Conservation (phyloP, 2,797 vertebrate genomes). For the Smutsia gigantea region DNA sequence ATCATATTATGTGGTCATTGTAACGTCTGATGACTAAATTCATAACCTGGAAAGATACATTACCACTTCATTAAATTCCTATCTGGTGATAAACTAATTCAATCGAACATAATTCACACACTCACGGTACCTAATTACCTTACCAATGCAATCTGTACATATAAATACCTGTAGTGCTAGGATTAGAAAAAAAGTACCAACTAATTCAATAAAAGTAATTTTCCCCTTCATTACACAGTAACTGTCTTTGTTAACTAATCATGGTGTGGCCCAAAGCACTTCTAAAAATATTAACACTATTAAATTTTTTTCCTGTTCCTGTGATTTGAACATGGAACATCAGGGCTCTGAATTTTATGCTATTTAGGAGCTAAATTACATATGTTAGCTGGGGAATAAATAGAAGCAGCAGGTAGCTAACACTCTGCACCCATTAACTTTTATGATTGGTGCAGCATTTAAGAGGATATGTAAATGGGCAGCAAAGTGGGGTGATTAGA, state of each 20-base stretch:
- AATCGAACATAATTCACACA: slow-evolving; percentile 58
- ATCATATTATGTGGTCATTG: slow-evolving; percentile 14
- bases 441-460: not conserved
- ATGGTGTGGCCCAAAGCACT: slow-evolving; percentile 21
- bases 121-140: slow-evolving; percentile 64
- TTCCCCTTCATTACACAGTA: slow-evolving; percentile 49
- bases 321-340: not conserved
- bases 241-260: slow-evolving; percentile 50
- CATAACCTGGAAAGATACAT: slow-evolving; percentile 23
- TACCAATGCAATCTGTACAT: slow-evolving; percentile 50
- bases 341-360: not conserved
- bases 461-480: not conserved
- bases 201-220: slow-evolving; percentile 74
- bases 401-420: not conserved
- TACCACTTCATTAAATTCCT: slow-evolving; percentile 64
- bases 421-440: not conserved
- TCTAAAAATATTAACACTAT: slow-evolving; percentile 57
- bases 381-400: not conserved
- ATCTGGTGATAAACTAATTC: slow-evolving; percentile 66
- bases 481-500: not conserved
- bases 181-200: slow-evolving; percentile 68
- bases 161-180: slow-evolving; percentile 68
- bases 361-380: not conserved
- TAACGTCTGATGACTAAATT: not conserved
- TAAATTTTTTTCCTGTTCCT: not conserved